phyloP scores from a whole-genome alignment of 2,113 vertebrate genomes.

The Hystrix cristata region DNA sequence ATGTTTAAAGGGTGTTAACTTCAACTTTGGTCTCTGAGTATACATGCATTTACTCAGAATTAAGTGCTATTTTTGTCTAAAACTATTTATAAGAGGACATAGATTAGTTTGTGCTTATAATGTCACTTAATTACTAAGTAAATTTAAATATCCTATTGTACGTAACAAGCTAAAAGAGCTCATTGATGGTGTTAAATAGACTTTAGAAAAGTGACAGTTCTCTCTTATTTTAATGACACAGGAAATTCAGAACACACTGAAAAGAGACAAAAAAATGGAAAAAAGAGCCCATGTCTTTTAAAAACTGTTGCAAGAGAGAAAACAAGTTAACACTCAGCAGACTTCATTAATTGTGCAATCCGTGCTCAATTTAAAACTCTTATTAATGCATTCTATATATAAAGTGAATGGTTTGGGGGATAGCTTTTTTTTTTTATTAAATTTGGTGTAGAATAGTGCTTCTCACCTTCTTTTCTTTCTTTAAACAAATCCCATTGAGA shows the following conservation, averaged over 20 bases:
- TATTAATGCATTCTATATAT: conserved; percentile 45
- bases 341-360: conserved; percentile 15
- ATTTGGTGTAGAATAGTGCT: background rate
- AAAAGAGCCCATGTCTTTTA: conserved; percentile 9
- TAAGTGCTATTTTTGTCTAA: conserved; percentile 59
- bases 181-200: background rate
- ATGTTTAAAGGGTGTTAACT: conserved; percentile 30
- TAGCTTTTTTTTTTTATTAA: background rate
- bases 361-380: conserved; percentile 47
- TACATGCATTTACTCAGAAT: conserved; percentile 50
- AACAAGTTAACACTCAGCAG: conserved; percentile 2
- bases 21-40: background rate
- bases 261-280: background rate
- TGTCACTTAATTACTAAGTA: conserved; percentile 63
- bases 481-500: conserved; percentile 27
- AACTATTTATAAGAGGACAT: background rate
- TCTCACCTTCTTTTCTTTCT: background rate
- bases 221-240: conserved; percentile 24
- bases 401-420: background rate
- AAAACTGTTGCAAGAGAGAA: conserved; percentile 52
- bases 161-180: background rate
- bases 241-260: background rate
- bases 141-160: conserved; percentile 46
- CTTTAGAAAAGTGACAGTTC: conserved; percentile 13
- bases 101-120: conserved; percentile 58